Base-by-base conservation (phyloP, 2,113 vertebrate species). In the Ictalurus punctatus region DNA sequence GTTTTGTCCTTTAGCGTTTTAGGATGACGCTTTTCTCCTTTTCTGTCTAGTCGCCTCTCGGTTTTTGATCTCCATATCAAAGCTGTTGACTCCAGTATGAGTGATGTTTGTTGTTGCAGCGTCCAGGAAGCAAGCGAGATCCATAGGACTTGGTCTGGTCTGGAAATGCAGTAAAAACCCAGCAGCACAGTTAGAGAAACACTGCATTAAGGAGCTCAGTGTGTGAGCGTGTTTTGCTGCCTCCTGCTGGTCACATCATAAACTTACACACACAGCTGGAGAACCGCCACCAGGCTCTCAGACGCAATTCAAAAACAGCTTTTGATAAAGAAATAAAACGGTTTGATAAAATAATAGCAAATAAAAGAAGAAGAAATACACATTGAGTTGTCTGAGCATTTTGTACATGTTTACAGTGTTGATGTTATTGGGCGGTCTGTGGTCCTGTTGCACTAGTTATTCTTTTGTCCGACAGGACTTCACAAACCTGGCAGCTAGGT, bases 61-160 rank as follows among this genome's bases (percentile, higher is more conserved):
- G 10, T n/a, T 69, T 67, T 34, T 84, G 59, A 81, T 52, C 83
- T 30, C 81, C 88, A 90, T 90, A 61, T 74, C 89, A 67, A 67
- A 9, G 3, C 82, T 78, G 69, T 74, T 74, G 58, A n/a, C 23
- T 21, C 48, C 79, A 27, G 34, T 63, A 34, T 52, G 56, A 30
- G 8, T 17, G 40, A 19, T 37, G 40, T 85, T 27, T 9, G 40
- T 5, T 27, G 27, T 23, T 63, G 58, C 17, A 44, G 16, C 37
- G 61, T 13, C 2, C 69, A 27, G 16, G 58, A 79, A 34, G 16
- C 48, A 40, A 19, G 10, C 21, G 80, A 34, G 17, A 58, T 9
- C 52, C 78, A 9, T 1, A 30, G 19, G 52, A 30, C 76, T 79
- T 1, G 13, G 59, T 71, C 40, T 69, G 54, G 48, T 23, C 37